These are phyloP conservation scores for Hylaeus volcanicus DNA, from an alignment of 1,140 invertebrate genomes.

Conservation along the genomic window DNA sequence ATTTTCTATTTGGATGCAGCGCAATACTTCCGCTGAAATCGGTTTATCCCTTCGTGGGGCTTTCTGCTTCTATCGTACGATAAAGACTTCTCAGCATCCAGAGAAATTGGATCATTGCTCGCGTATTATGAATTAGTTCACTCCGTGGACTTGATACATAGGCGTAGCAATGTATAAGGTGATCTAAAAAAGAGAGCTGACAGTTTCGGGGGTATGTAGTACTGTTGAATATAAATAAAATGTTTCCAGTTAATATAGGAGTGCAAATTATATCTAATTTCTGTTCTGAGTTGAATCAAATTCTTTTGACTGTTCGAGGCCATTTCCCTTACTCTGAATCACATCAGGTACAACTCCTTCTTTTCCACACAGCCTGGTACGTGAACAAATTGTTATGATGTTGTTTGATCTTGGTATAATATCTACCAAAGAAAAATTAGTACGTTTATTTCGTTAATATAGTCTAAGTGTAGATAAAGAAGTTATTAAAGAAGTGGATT, in stretches of 20 bases:
- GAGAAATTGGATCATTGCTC: neutral
- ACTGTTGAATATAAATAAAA: neutral
- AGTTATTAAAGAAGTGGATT: too few relatives aligned
- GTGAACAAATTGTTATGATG: too few relatives aligned
- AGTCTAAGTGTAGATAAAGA: too few relatives aligned
- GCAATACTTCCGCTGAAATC: neutral
- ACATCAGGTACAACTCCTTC: neutral
- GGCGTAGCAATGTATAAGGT: constrained; percentile 7
- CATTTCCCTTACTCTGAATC: neutral
- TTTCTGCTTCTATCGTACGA: neutral
- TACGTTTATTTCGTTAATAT: too few relatives aligned
- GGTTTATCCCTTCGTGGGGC: neutral
- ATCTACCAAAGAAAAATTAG: too few relatives aligned
- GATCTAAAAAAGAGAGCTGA: neutral
- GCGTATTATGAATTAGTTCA: neutral
- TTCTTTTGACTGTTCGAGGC: neutral
- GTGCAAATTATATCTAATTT: neutral
- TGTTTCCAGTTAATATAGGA: neutral
- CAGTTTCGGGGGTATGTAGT: neutral
- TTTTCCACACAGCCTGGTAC: neutral
- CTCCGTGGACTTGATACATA: neutral
- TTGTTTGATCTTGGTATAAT: too few relatives aligned
- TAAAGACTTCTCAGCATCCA: neutral
- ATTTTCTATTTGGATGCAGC: neutral
- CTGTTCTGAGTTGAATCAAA: neutral